Percentiles rank a stretch among this genome's conserved stretches.
Conservation (phyloP, 2,888 invertebrate species). For the Nymphalis c-album region DNA sequence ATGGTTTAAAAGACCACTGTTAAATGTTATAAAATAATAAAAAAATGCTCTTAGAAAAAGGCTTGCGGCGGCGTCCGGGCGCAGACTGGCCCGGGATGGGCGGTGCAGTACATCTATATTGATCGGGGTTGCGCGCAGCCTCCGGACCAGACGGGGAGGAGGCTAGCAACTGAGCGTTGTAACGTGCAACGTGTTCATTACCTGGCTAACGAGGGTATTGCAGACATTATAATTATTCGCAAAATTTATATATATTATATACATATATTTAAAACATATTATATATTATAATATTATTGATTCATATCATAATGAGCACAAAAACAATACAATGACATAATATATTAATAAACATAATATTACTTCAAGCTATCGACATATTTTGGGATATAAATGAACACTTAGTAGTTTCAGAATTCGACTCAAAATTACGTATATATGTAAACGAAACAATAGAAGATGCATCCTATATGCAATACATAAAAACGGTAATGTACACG, state of each 20-base stretch:
- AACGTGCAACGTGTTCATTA: conserved; percentile 46
- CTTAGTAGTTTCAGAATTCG: too few species aligned
- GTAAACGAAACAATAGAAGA: too few species aligned
- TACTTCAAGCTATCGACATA: too few species aligned
- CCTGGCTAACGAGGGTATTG: conserved; percentile 27
- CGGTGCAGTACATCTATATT: conserved; percentile 56
- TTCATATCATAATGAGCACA: too few species aligned
- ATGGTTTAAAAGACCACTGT: conserved; percentile 40
- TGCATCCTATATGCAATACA: too few species aligned
- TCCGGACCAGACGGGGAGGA: conserved; percentile 46
- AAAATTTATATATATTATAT: neutral
- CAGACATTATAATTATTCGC: neutral
- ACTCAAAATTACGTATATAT: too few species aligned
- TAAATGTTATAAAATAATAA: conserved; percentile 42
- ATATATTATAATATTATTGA: too few species aligned
- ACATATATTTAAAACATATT: too few species aligned
- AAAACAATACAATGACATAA: too few species aligned
- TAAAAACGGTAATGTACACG: too few species aligned
- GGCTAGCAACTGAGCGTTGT: neutral
- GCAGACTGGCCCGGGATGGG: conserved; percentile 53
- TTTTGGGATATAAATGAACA: too few species aligned
- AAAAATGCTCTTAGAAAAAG: conserved; percentile 40
- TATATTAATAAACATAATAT: too few species aligned
- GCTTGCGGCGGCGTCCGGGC: conserved; percentile 48
- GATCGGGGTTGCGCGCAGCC: conserved; percentile 70